Evolutionary conservation across 2,888 invertebrate species (phyloP).

Genomic region (Tricholauxania praeusta): DNA sequence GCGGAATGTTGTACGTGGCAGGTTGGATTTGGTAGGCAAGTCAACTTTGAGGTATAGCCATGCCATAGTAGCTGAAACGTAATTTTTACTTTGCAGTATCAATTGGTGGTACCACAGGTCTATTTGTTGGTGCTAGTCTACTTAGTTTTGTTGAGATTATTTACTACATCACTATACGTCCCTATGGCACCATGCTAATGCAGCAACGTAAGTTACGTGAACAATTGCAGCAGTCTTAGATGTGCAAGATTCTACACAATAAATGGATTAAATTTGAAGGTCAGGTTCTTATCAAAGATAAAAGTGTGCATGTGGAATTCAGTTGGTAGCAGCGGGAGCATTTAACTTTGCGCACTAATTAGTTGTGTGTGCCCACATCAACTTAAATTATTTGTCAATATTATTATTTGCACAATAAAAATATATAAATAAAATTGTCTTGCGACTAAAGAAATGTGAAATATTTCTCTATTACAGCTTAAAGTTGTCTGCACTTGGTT

Average conservation of each 20-base stretch:
- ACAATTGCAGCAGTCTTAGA: conserved; percentile 35
- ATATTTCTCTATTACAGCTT: too few relatives aligned
- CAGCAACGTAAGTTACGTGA: conserved; percentile 48
- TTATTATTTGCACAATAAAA: too few relatives aligned
- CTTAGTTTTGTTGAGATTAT: conserved; percentile 75
- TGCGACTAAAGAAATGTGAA: too few relatives aligned
- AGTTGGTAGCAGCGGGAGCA: too few relatives aligned
- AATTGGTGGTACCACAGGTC: conserved; percentile 75
- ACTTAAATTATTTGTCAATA: too few relatives aligned
- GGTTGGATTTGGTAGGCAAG: conserved; percentile 80
- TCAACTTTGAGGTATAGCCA: conserved; percentile 20
- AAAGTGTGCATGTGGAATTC: too few relatives aligned
- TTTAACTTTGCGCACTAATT: too few relatives aligned
- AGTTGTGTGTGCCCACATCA: too few relatives aligned
- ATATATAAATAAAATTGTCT: too few relatives aligned
- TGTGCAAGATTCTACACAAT: neutral
- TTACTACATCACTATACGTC: conserved; percentile 71
- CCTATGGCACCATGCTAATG: conserved; percentile 58
- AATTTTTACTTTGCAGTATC: conserved; percentile 69
- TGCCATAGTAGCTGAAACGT: neutral
- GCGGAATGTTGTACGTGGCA: conserved; percentile 79
- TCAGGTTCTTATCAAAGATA: neutral
- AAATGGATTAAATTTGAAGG: conserved; percentile 4
- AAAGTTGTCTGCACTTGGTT: too few relatives aligned
- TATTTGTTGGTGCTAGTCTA: conserved; percentile 77